Evolutionary conservation across 2,113 vertebrate species (phyloP).

Genomic region (Oncorhynchus clarkii): DNA sequence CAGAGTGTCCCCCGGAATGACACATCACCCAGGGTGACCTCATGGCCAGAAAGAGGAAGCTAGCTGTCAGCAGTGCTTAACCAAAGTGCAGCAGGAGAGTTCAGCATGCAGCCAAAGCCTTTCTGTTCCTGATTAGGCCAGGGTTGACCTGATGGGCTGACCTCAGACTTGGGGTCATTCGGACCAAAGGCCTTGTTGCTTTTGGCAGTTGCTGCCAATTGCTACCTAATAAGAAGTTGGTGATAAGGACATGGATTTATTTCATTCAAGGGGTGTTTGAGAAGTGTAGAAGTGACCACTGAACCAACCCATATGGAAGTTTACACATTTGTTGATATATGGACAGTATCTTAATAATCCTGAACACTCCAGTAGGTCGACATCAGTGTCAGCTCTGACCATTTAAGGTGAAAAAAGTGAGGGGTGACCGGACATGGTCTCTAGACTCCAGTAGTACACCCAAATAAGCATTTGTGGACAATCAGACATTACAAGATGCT

Average conservation of each 20-base stretch:
- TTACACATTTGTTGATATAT: background rate
- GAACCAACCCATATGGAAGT: background rate
- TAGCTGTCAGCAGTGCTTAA: constrained; percentile 53
- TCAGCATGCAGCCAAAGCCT: constrained; percentile 46
- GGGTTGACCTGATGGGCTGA: constrained; percentile 15
- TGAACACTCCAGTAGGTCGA: background rate
- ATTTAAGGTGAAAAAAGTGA: background rate
- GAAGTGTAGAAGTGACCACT: background rate
- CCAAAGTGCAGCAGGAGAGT: constrained; percentile 30
- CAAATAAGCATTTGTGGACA: background rate
- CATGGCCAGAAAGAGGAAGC: constrained; percentile 55
- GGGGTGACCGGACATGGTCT: background rate
- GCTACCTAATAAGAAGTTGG: background rate
- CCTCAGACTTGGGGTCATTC: constrained; percentile 13
- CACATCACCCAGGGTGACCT: constrained; percentile 61
- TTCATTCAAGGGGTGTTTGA: background rate
- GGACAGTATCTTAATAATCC: background rate
- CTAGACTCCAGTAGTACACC: background rate
- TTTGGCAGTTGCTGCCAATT: background rate
- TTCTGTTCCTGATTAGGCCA: constrained; percentile 32
- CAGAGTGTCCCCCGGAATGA: constrained; percentile 49
- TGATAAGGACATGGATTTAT: background rate
- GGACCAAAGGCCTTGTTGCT: background rate
- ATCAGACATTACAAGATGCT: background rate
- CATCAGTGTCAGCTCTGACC: background rate